A percentile compares a stretch with the other conserved stretches of the same genome.
Conservation (phyloP, 2,888 invertebrate species). For the Cyclophora punctaria region DNA sequence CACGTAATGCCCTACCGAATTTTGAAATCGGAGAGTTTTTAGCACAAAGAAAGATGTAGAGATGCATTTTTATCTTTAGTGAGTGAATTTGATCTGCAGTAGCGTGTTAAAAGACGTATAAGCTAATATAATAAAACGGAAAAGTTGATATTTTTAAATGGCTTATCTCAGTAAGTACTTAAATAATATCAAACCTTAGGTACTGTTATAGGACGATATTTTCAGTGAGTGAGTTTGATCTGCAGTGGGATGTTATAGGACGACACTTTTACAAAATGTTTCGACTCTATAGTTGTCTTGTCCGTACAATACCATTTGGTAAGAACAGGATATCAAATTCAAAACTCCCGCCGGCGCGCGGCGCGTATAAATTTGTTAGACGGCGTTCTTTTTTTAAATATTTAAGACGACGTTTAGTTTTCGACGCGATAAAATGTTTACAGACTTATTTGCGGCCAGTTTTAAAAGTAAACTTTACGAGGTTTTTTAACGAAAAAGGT, state of each 20-base stretch:
- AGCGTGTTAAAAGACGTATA: too few species aligned
- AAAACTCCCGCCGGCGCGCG: slow-evolving; percentile 36
- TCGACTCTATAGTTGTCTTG: slow-evolving; percentile 7
- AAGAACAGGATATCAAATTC: slow-evolving; percentile 40
- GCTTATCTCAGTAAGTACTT: too few species aligned
- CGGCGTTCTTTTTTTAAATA: slow-evolving; percentile 47
- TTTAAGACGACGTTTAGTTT: slow-evolving; percentile 44
- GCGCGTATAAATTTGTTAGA: slow-evolving; percentile 36
- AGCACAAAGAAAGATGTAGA: slow-evolving; percentile 21
- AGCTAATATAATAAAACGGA: too few species aligned
- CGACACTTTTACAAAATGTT: too few species aligned
- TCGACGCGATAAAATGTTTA: slow-evolving; percentile 54
- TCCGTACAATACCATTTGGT: slow-evolving; percentile 22
- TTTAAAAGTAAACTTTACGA: background rate
- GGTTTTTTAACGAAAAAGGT: background rate
- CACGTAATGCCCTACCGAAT: slow-evolving; percentile 59
- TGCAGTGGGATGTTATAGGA: too few species aligned
- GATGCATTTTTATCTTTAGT: background rate
- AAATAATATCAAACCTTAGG: too few species aligned
- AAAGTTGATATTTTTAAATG: too few species aligned
- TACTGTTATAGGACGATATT: too few species aligned
- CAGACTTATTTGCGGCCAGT: slow-evolving; percentile 46
- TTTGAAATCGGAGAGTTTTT: slow-evolving; percentile 51
- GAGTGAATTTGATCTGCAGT: too few species aligned
- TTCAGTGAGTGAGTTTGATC: too few species aligned